These are phyloP conservation scores for Todiramphus chloris DNA, from an alignment of 2,113 vertebrate species.

Conservation along the genomic window DNA sequence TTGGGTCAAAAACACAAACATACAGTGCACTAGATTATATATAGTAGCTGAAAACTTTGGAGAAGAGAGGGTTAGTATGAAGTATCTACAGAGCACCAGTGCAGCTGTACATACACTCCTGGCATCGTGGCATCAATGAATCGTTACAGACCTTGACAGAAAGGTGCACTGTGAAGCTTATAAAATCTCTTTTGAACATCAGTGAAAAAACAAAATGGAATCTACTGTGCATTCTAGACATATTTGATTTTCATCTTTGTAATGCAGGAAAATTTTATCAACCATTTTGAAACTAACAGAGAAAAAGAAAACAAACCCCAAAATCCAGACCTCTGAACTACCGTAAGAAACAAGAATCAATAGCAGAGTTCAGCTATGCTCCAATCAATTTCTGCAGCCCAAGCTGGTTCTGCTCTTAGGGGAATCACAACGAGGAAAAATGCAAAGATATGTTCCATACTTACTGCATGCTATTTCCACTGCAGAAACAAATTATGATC, in stretches of 20 bases:
- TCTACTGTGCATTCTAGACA: background rate
- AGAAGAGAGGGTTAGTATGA: background rate
- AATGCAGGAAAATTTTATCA: background rate
- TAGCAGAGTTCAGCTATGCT: background rate
- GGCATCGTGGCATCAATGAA: background rate
- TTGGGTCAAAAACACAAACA: background rate
- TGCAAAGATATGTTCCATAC: fast-evolving
- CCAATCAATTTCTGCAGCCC: background rate
- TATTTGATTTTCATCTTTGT: background rate
- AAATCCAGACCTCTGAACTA: background rate
- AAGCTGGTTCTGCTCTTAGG: background rate
- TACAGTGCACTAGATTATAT: background rate
- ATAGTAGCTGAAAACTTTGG: background rate
- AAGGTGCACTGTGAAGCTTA: background rate
- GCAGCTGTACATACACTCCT: background rate
- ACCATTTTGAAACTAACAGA: background rate
- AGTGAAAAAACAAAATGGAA: background rate
- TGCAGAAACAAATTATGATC: background rate
- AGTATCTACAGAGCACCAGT: background rate
- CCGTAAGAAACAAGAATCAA: background rate
- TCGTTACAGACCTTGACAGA: background rate
- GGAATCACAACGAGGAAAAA: background rate
- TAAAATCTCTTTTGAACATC: background rate
- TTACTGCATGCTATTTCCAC: background rate
- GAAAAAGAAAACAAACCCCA: background rate